Base-by-base conservation (phyloP, 2,113 vertebrate genomes). In the Sinocyclocheilus rhinocerous region DNA sequence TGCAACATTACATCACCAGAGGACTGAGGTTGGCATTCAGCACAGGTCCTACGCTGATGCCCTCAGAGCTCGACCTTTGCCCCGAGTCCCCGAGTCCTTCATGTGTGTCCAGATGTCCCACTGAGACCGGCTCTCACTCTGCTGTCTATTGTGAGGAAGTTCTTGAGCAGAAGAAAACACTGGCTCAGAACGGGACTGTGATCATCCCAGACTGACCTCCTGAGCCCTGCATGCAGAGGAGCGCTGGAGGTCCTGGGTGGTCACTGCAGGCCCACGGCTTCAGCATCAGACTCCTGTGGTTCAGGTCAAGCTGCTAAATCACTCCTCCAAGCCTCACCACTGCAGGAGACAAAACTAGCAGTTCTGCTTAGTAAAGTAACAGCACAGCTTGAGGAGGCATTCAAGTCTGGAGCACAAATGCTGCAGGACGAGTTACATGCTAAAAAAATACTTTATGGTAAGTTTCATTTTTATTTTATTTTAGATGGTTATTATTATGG, bases 241-340 rank as follows among this genome's bases (percentile, higher is more conserved):
- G 59, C 39, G 12, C 42, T 57, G 29, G 20, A 13, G 61, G n/a
- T n/a, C n/a, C n/a, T n/a, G n/a, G n/a, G n/a, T n/a, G n/a, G n/a
- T n/a, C n/a, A n/a, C n/a, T n/a, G n/a, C n/a, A n/a, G n/a, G 59
- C 57, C 81, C 33, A 7, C 11, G 45, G 10, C 57, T 22, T 50
- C 65, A 69, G 29, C 76, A 80, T 76, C 72, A 77, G 78, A 77
- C 48, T 78, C 83, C 85, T 88, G 82, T 33, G 70, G 89, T 39
- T 75, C 81, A 67, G 83, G 77, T 78, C 76, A 87, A 73, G 75
- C 61, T 45, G 79, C 11, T 48, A 45, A n/a, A 57, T 15, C 13
- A 3, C 48, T 50, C 48, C 42, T 69, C 85, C 69, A 33, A 33
- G 29, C 80, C 79, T 73, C 13, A 15, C 13, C 50, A 15, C 50